Base-by-base conservation (phyloP, 2,113 vertebrate species). In the Nerophis ophidion region DNA sequence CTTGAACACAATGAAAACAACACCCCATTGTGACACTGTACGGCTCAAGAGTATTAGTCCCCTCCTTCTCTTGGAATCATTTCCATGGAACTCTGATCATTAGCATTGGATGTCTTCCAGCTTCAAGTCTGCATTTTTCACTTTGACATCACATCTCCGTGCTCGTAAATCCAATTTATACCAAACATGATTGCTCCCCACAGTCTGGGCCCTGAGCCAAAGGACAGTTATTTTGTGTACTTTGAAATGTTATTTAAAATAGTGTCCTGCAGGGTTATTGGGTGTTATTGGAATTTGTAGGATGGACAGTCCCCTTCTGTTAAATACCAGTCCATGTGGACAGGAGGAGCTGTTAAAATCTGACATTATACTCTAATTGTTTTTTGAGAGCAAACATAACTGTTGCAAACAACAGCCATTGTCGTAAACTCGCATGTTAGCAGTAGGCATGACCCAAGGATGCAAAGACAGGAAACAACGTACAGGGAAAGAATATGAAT, bases 341-440 rank as follows among this genome's bases (percentile, higher is more conserved):
- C 16, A 0, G 34, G 38, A 63, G 66, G 66, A 67, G 19, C 33
- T 46, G 65, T 63, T 60, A 63, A 76, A 71, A 76, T 59, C 51
- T 13, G 69, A 72, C 66, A 55, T 6, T 70, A 74, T 80, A 48
- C 63, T 74, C 48, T 76, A 80, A 84, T 71, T 82, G 65, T 75
- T 57, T 66, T 74, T 81, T 61, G 81, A 72, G 68, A 80, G 62
- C 7, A 10, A 61, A 60, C 55, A 70, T 71, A 77, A 76, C 72
- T 57, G 68, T 45, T 75, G 56, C 38, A 40, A 26, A 26, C 19
- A 26, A 26, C 26, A 26, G 0, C 26, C 2, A 26, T 26, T 26
- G 26, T 26, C 26, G 4, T 4, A 26, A 26, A 26, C 26, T 26
- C 26, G 26, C 26, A 26, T 26, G 26, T 26, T 26, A 4, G 26